Evolutionary conservation across 2,888 invertebrate genomes (phyloP).

Genomic region (Stictocephala bisonia): DNA sequence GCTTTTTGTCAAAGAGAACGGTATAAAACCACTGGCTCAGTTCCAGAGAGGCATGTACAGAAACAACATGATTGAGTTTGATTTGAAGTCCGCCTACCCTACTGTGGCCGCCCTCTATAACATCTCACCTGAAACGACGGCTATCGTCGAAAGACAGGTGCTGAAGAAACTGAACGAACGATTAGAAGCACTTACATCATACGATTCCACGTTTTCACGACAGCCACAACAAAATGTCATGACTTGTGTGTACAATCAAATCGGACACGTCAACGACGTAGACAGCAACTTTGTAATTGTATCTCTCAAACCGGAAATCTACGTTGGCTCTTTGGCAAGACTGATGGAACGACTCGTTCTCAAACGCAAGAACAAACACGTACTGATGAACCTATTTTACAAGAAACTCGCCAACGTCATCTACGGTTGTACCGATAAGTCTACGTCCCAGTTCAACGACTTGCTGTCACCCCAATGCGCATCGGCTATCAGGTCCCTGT

Average conservation of each 20-base stretch:
- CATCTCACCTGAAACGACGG: constrained; percentile 8
- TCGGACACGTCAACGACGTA: not conserved
- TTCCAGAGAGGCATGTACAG: too few relatives aligned
- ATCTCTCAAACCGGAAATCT: not conserved
- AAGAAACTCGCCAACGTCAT: not conserved
- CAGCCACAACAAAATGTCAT: not conserved
- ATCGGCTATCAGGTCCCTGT: not conserved
- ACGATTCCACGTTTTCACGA: too few relatives aligned
- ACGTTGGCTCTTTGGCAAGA: not conserved
- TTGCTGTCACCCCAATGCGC: not conserved
- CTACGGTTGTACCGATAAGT: not conserved
- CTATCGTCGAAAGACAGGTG: too few relatives aligned
- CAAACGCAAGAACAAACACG: not conserved
- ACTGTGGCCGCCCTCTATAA: not conserved
- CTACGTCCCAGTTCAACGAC: not conserved
- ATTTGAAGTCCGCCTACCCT: not conserved
- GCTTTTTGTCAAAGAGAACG: not conserved
- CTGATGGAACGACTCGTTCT: not conserved
- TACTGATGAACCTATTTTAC: not conserved
- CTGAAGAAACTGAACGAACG: too few relatives aligned
- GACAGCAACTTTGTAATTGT: not conserved
- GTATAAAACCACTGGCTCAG: not conserved
- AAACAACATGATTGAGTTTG: not conserved
- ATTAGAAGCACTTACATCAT: too few relatives aligned
- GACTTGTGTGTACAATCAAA: not conserved